These are phyloP conservation scores for Scolopax rusticola DNA, from an alignment of 2,797 vertebrate genomes.

Conservation along the genomic window DNA sequence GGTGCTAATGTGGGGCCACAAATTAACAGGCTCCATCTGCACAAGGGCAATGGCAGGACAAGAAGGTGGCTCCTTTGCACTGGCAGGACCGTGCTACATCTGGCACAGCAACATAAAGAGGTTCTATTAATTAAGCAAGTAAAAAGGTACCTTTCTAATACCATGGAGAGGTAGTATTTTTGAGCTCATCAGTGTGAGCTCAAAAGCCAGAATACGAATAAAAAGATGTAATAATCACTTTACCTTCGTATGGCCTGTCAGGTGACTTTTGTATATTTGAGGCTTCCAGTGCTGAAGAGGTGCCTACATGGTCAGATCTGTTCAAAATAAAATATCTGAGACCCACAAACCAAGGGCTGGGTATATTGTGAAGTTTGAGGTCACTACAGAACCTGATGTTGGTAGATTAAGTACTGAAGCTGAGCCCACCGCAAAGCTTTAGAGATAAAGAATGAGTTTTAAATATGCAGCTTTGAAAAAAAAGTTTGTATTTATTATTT, in stretches of 20 bases:
- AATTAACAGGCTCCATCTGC: background rate
- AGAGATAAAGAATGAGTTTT: too few species aligned
- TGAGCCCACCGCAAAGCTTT: rapidly evolving
- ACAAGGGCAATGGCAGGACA: background rate
- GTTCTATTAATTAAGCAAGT: background rate
- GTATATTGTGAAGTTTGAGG: rapidly evolving
- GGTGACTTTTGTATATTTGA: background rate
- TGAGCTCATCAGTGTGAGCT: background rate
- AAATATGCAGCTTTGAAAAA: background rate
- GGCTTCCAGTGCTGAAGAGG: background rate
- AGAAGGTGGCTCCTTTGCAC: background rate
- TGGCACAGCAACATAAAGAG: background rate
- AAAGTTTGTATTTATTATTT: background rate
- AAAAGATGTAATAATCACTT: background rate
- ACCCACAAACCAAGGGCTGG: background rate
- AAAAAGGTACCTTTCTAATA: background rate
- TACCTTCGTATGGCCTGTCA: background rate
- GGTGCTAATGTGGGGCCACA: too few species aligned
- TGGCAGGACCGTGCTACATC: rapidly evolving
- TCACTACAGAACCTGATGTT: background rate
- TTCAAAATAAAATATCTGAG: background rate
- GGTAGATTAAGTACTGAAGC: background rate
- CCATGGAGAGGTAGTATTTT: background rate
- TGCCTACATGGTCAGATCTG: rapidly evolving
- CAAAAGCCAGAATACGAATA: background rate